A percentile compares a stretch with the other conserved stretches of the same genome.
Evolutionary conservation across 2,113 vertebrate species (phyloP).

Genomic region (Hippolais icterina): DNA sequence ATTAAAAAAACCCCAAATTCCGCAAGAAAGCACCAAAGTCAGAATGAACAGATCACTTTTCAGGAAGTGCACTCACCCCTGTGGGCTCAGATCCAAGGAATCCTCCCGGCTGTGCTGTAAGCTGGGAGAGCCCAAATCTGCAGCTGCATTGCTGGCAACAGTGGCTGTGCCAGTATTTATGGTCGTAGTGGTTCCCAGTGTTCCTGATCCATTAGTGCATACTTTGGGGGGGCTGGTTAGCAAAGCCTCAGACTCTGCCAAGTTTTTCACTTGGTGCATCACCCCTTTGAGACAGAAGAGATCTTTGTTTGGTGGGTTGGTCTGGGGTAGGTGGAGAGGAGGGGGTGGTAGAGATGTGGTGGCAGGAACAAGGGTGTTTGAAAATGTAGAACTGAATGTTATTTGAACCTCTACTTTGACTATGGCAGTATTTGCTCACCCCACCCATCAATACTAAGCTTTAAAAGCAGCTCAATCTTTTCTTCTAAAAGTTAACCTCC

Average conservation of each 20-base stretch:
- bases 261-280: conserved; percentile 98
- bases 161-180: conserved; percentile 90
- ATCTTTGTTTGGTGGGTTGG: background rate
- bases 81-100: conserved; percentile 95
- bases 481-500: background rate
- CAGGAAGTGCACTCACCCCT: conserved; percentile 80
- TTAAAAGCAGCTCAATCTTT: background rate
- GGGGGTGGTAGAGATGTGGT: background rate
- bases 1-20: rapidly evolving
- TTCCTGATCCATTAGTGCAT: conserved; percentile 90
- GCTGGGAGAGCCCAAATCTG: conserved; percentile 94
- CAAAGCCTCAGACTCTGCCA: conserved; percentile 93
- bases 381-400: background rate
- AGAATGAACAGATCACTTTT: rapidly evolving
- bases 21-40: background rate
- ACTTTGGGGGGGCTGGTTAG: conserved; percentile 94
- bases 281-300: conserved; percentile 79
- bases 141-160: conserved; percentile 82
- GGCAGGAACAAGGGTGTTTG: background rate
- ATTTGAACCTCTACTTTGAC: background rate
- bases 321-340: background rate
- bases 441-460: background rate
- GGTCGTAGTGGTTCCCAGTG: conserved; percentile 83
- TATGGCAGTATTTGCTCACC: background rate
- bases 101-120: conserved; percentile 96